Base-by-base conservation (phyloP, 2,797 vertebrate species). In the Lagorchestes hirsutus region DNA sequence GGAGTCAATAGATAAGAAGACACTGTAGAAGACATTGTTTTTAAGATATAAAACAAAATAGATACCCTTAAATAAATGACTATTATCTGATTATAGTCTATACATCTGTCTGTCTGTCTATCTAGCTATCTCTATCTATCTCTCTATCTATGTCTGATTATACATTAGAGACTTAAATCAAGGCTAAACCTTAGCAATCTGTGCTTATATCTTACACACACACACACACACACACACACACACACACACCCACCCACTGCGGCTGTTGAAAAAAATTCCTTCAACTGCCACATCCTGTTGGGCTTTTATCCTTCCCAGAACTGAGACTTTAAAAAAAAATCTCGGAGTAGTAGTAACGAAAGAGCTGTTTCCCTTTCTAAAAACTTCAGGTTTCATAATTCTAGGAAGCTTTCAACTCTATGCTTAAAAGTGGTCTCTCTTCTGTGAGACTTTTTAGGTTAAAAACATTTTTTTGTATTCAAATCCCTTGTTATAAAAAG, bases 261-360 rank as follows among this genome's bases (percentile, higher is more conserved):
- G 31, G 31, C 59, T 67, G 59, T 87, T 87, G 74, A 87, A 40
- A 87, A 87, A 50, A 87, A 27, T 87, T 50, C 74, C 24, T 87
- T 87, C 74, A 87, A 87, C 9, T 50, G n/a, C 40, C 13, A 29
- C 90, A 54, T 91, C 90, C 90, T 91, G 90, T 90, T 54, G 27
- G 46, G 11, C 90, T 90, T 52, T 54, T 90, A 90, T 55, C 54
- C 31, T 91, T 91, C 90, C 90, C 52, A 91, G 90, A 91, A 91
- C 52, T 24, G 29, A 54, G 22, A 91, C 52, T 90, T 82, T 22
- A 40, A 82, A 82, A 82, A 74, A 40, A 52, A 28, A 55, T 91
- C 90, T 54, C 31, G 54, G 27, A 90, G 90, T 28, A 14, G 27
- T 34, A 31, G 90, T 34, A 29, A 29, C 90, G 31, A 55, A 91